Evolutionary conservation across 2,113 vertebrate genomes (phyloP).

Genomic region (Nanorana parkeri): DNA sequence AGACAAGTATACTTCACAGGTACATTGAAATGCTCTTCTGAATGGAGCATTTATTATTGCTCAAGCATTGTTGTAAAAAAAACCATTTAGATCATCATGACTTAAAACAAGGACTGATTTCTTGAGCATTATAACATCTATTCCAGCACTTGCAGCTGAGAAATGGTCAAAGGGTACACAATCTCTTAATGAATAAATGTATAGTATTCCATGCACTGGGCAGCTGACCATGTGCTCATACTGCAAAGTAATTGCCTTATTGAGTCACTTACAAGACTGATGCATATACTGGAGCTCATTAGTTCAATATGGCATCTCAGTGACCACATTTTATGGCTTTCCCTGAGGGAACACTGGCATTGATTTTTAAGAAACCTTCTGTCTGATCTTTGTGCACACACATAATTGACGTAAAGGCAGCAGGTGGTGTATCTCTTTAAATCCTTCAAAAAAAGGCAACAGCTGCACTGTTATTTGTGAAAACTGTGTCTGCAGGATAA

Average conservation of each 20-base stretch:
- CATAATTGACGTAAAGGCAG: slow-evolving; percentile 9
- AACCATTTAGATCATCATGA: too few relatives aligned
- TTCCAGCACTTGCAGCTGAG: too few relatives aligned
- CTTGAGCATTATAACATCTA: too few relatives aligned
- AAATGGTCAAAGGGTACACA: too few relatives aligned
- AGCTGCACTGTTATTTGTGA: slow-evolving; percentile 7
- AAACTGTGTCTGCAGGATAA: not conserved
- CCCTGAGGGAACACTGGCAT: slow-evolving; percentile 14
- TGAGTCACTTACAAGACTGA: not conserved
- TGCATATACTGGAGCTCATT: not conserved
- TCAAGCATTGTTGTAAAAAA: too few relatives aligned
- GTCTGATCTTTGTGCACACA: slow-evolving; percentile 3
- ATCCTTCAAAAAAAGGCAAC: not conserved
- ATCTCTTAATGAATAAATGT: too few relatives aligned
- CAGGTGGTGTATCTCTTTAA: slow-evolving; percentile 39
- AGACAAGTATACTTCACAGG: too few relatives aligned
- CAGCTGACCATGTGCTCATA: slow-evolving; percentile 1
- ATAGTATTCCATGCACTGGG: too few relatives aligned
- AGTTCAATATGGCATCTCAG: not conserved
- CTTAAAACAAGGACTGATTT: too few relatives aligned
- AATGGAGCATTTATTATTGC: too few relatives aligned
- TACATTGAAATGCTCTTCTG: too few relatives aligned
- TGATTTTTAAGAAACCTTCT: slow-evolving; percentile 28
- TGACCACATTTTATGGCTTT: slow-evolving; percentile 4
- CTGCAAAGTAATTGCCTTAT: not conserved